These are phyloP conservation scores for Temnothorax nylanderi DNA, from an alignment of 1,140 invertebrate species.

Conservation along the genomic window DNA sequence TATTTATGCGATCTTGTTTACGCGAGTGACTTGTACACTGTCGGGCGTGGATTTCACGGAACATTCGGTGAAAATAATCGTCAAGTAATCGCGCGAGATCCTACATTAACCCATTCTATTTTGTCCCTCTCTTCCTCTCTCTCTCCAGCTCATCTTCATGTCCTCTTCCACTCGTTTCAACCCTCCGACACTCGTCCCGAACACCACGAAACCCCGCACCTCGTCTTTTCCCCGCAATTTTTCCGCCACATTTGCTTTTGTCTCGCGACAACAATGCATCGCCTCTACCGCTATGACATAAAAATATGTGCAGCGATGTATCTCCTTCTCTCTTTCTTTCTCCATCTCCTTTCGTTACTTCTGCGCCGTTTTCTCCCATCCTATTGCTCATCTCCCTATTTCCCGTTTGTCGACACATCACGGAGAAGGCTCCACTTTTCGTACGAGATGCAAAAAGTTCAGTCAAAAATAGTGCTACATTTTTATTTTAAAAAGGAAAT, in stretches of 20 bases:
- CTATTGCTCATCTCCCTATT: constrained; percentile 61
- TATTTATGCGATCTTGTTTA: constrained; percentile 48
- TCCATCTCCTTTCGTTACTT: constrained; percentile 67
- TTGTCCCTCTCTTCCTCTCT: constrained; percentile 64
- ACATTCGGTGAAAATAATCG: constrained; percentile 71
- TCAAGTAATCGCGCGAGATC: constrained; percentile 76
- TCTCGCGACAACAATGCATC: constrained; percentile 85
- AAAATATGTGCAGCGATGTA: constrained; percentile 83
- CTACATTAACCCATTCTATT: constrained; percentile 81
- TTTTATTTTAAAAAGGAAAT: neutral
- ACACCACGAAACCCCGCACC: constrained; percentile 69
- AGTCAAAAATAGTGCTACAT: constrained; percentile 11
- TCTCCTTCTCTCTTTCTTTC: constrained; percentile 64
- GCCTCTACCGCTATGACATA: constrained; percentile 83
- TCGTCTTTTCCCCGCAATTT: constrained; percentile 83
- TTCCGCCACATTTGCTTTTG: constrained; percentile 86
- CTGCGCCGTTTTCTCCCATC: constrained; percentile 63
- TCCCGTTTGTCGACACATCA: constrained; percentile 54
- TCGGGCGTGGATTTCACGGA: constrained; percentile 63
- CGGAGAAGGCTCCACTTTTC: constrained; percentile 36
- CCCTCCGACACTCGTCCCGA: constrained; percentile 71
- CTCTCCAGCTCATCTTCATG: constrained; percentile 64
- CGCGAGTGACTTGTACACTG: constrained; percentile 63
- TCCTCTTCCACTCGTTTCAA: constrained; percentile 70
- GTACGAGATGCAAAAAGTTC: constrained; percentile 14